Percentiles rank a stretch among this genome's conserved stretches.
Evolutionary conservation across 2,888 invertebrate genomes (phyloP).

Genomic region (Troides oblongomaculatus): DNA sequence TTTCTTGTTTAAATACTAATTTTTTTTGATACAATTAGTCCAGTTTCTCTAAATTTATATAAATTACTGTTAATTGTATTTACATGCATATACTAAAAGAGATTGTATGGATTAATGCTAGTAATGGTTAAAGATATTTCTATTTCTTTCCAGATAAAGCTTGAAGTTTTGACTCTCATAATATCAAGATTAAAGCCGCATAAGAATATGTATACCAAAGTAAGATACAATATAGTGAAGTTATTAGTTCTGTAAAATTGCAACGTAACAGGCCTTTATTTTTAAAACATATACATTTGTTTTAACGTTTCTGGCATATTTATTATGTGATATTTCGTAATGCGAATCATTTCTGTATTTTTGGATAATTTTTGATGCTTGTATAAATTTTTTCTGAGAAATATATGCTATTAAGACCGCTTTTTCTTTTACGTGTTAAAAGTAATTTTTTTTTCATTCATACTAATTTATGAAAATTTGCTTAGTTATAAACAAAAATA

Average conservation of each 20-base stretch:
- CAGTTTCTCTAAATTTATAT: too few relatives aligned
- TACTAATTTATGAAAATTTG: neutral
- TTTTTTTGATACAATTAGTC: too few relatives aligned
- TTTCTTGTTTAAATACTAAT: too few relatives aligned
- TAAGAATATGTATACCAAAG: conserved; percentile 44
- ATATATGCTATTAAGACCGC: conserved; percentile 64
- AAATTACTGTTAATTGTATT: too few relatives aligned
- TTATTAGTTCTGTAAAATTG: conserved; percentile 64
- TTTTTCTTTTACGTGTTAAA: conserved; percentile 38
- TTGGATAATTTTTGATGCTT: conserved; percentile 68
- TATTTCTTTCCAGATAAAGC: conserved; percentile 24
- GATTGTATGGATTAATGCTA: too few relatives aligned
- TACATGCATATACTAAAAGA: too few relatives aligned
- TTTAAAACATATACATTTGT: conserved; percentile 72
- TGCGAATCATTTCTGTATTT: conserved; percentile 72
- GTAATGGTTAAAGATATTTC: too few relatives aligned
- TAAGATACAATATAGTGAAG: conserved; percentile 60
- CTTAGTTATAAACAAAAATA: neutral
- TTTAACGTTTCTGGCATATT: conserved; percentile 73
- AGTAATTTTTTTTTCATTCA: neutral
- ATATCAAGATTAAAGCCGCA: conserved; percentile 31
- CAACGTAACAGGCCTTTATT: conserved; percentile 65
- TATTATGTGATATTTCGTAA: conserved; percentile 74
- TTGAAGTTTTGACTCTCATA: conserved; percentile 17
- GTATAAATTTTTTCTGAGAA: conserved; percentile 73